These are phyloP conservation scores for Leuctra nigra DNA, from an alignment of 2,888 invertebrate genomes.

Conservation along the genomic window DNA sequence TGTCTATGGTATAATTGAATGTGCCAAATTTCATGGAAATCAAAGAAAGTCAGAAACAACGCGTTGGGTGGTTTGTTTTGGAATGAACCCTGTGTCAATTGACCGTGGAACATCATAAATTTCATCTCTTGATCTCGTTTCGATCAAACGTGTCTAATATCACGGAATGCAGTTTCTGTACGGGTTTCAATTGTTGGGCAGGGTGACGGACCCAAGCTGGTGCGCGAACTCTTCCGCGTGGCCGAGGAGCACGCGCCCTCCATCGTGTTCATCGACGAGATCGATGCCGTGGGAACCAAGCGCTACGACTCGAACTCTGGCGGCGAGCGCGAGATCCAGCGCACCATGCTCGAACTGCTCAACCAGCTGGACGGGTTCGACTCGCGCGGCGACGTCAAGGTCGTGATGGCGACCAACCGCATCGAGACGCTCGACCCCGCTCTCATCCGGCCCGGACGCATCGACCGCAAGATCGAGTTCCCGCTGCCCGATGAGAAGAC, in stretches of 20 bases:
- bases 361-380: slow-evolving; percentile 99
- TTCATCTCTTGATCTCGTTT: too few species aligned
- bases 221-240: slow-evolving; percentile 95
- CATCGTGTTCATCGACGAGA: slow-evolving; percentile 99
- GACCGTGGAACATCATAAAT: too few species aligned
- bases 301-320: slow-evolving; percentile 95
- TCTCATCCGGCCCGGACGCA: slow-evolving; percentile 95
- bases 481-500: slow-evolving; percentile 99
- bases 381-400: slow-evolving; percentile 93
- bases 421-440: slow-evolving; percentile 99
- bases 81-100: too few species aligned
- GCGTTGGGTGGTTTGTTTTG: too few species aligned
- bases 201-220: slow-evolving; percentile 98
- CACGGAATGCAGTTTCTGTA: slow-evolving; percentile 22
- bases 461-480: slow-evolving; percentile 99
- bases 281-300: slow-evolving; percentile 98
- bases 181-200: slow-evolving; percentile 37
- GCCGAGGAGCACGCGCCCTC: slow-evolving; percentile 99
- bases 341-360: slow-evolving; percentile 97
- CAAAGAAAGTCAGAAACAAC: too few species aligned
- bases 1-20: too few species aligned
- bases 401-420: slow-evolving; percentile 95
- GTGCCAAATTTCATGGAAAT: too few species aligned
- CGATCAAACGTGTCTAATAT: too few species aligned
- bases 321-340: slow-evolving; percentile 97